A percentile compares a stretch with the other conserved stretches of the same genome.
Evolutionary conservation across 2,888 invertebrate species (phyloP).

Genomic region (Drosophila lacicola): DNA sequence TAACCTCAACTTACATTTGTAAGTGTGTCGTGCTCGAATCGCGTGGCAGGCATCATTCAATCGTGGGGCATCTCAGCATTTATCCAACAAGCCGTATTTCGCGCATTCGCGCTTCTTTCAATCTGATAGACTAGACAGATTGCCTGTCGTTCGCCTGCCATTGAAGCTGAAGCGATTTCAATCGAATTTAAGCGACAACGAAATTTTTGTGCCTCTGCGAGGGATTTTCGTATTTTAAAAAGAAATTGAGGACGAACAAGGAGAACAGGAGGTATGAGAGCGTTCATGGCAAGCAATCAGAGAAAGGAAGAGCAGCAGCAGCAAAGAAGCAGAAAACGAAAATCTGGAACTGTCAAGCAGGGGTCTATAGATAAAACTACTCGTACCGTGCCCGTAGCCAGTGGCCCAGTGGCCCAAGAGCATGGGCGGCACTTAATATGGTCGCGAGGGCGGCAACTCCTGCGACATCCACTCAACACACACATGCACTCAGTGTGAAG

Average conservation of each 20-base stretch:
- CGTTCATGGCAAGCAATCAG: conserved; percentile 68
- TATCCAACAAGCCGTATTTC: conserved; percentile 60
- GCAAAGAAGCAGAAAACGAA: conserved; percentile 36
- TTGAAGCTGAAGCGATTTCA: conserved; percentile 77
- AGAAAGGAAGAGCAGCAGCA: conserved; percentile 26
- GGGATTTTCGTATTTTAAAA: conserved; percentile 64
- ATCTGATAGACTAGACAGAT: conserved; percentile 75
- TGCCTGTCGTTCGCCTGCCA: conserved; percentile 75
- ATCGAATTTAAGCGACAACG: conserved; percentile 77
- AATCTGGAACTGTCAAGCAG: conserved; percentile 66
- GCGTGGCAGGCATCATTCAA: conserved; percentile 41
- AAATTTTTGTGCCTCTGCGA: conserved; percentile 57
- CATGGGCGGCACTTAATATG: conserved; percentile 58
- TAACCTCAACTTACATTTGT: conserved; percentile 1
- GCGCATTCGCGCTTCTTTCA: conserved; percentile 70
- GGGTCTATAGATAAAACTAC: conserved; percentile 69
- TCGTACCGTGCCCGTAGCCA: conserved; percentile 16
- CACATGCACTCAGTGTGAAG: conserved; percentile 62
- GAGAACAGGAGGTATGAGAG: conserved; percentile 37
- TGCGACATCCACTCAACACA: conserved; percentile 16
- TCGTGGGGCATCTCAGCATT: conserved; percentile 31
- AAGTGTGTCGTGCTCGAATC: conserved; percentile 27
- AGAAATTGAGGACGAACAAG: conserved; percentile 41
- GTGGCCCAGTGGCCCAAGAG: conserved; percentile 22
- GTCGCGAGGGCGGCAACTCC: conserved; percentile 35